Evolutionary conservation across 2,113 vertebrate genomes (phyloP).

Genomic region (Corythornis vintsioides): DNA sequence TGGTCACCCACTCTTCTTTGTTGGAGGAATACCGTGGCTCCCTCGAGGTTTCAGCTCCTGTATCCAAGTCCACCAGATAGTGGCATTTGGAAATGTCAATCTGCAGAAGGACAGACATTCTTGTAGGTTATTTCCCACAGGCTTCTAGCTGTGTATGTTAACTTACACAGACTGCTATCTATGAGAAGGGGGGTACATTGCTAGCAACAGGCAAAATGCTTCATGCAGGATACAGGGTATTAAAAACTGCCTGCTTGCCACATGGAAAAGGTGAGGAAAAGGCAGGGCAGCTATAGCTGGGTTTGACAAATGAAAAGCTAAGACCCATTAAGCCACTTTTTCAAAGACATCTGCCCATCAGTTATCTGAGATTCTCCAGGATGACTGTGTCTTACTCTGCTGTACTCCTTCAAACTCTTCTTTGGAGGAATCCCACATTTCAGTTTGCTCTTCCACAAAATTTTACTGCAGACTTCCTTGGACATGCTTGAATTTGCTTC

Average conservation of each 20-base stretch:
- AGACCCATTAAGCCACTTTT: background rate
- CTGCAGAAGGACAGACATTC: slow-evolving; percentile 68
- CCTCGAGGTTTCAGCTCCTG: slow-evolving; percentile 73
- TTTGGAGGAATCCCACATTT: background rate
- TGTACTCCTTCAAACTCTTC: background rate
- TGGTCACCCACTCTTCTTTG: slow-evolving; percentile 88
- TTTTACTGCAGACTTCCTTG: background rate
- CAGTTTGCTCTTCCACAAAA: background rate
- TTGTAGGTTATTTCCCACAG: background rate
- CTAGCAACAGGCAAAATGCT: background rate
- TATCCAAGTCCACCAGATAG: slow-evolving; percentile 94
- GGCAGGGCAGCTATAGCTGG: background rate
- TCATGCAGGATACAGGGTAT: background rate
- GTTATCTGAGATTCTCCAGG: background rate
- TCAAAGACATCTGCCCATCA: background rate
- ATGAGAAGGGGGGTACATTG: background rate
- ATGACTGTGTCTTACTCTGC: background rate
- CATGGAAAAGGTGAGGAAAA: too few relatives aligned
- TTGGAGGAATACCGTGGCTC: slow-evolving; percentile 89
- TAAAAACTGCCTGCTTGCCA: too few relatives aligned
- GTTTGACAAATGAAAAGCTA: background rate
- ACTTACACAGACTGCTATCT: background rate
- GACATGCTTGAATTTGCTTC: background rate
- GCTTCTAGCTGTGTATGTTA: background rate
- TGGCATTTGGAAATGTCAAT: slow-evolving; percentile 92